Evolutionary conservation across 2,113 vertebrate species (phyloP).

Genomic region (Arenaria interpres): DNA sequence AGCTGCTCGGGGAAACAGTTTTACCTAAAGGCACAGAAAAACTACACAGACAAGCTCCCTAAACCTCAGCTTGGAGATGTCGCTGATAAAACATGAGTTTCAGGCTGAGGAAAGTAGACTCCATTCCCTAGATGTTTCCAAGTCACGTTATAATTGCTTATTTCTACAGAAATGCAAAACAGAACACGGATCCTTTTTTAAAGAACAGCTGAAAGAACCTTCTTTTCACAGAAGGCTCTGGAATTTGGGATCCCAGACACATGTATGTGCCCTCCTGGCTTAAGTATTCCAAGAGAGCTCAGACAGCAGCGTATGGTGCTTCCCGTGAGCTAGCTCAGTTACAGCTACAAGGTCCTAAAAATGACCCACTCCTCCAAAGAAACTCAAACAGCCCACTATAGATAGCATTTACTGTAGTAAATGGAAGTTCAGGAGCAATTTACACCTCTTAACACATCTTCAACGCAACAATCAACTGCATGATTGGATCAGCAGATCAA

Average conservation of each 20-base stretch:
- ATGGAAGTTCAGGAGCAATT: background rate
- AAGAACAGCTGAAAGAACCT: background rate
- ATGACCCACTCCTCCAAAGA: background rate
- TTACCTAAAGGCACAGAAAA: background rate
- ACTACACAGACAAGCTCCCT: background rate
- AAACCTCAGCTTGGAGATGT: background rate
- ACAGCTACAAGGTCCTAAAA: background rate
- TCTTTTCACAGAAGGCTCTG: background rate
- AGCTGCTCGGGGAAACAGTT: background rate
- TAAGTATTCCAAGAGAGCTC: background rate
- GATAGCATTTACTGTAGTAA: background rate
- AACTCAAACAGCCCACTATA: background rate
- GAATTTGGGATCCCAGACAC: background rate
- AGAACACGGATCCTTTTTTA: background rate
- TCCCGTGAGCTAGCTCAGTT: background rate
- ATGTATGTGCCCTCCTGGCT: background rate
- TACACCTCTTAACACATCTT: background rate
- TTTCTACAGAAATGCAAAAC: background rate
- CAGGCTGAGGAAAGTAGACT: background rate
- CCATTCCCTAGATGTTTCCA: background rate
- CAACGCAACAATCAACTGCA: background rate
- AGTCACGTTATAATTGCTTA: background rate
- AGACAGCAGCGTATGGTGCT: background rate
- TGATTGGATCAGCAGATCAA: background rate
- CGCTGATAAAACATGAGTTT: accelerated